These are phyloP conservation scores for Tethya wilhelma DNA, from an alignment of 37 sponge, comb jelly and placozoan genomes.

Conservation along the genomic window DNA sequence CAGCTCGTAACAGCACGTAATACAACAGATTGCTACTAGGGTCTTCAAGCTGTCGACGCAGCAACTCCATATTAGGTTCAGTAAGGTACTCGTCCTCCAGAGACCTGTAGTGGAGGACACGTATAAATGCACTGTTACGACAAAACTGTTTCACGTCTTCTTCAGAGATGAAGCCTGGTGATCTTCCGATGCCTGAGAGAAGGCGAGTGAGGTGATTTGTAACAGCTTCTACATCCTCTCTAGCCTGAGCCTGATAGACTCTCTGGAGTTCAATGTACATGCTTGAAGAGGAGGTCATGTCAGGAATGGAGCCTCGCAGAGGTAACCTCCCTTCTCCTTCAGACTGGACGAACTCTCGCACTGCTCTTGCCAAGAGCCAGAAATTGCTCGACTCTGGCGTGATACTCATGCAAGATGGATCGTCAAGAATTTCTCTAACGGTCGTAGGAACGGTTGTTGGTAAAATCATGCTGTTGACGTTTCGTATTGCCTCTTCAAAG, in stretches of 20 bases:
- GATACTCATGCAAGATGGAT: conserved; percentile 63
- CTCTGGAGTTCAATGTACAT: conserved; percentile 87
- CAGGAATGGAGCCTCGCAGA: conserved; percentile 93
- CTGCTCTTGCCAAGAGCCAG: conserved; percentile 88
- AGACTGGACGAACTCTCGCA: conserved; percentile 82
- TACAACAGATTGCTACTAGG: conserved; percentile 67
- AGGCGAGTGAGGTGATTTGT: conserved; percentile 25
- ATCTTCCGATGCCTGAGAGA: conserved; percentile 25
- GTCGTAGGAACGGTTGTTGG: conserved; percentile 53
- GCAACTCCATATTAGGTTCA: conserved; percentile 39
- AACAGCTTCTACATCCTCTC: conserved; percentile 62
- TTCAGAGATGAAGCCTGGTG: conserved; percentile 36
- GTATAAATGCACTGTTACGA: conserved; percentile 78
- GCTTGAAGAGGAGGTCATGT: conserved; percentile 93
- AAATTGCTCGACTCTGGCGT: conserved; percentile 63
- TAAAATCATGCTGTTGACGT: conserved; percentile 73
- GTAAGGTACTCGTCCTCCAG: conserved; percentile 69
- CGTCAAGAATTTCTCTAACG: conserved; percentile 68
- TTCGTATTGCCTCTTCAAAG: conserved; percentile 93
- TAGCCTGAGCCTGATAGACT: conserved; percentile 73
- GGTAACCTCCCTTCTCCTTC: conserved; percentile 88
- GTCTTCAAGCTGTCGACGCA: conserved; percentile 56
- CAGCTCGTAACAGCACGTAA: conserved; percentile 90
- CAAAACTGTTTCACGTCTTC: conserved; percentile 62
- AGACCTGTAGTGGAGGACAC: conserved; percentile 66